Evolutionary conservation across 2,797 vertebrate species (phyloP).

Genomic region (Sebastes hubbsi): DNA sequence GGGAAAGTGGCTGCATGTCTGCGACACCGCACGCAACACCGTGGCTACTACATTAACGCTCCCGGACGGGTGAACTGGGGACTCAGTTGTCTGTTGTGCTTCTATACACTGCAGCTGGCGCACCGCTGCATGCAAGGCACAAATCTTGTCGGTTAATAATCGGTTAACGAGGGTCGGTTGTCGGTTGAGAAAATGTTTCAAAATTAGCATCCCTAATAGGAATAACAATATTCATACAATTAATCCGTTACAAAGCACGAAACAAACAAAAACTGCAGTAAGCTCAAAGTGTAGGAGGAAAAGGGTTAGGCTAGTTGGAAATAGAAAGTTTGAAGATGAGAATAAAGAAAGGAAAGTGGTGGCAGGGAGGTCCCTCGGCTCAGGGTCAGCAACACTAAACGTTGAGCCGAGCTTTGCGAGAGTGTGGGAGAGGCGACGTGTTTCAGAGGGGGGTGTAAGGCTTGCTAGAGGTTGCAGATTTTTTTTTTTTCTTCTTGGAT

Average conservation of each 20-base stretch:
- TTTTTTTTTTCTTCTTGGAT: conserved; percentile 30
- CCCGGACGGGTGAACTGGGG: too few species aligned
- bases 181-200: too few species aligned
- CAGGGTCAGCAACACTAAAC: conserved; percentile 9
- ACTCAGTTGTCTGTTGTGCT: too few species aligned
- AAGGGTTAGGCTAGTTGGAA: conserved; percentile 2
- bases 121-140: too few species aligned
- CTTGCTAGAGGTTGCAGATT: conserved; percentile 38
- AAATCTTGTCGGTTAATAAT: too few species aligned
- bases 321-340: conserved; percentile 31
- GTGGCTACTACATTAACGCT: too few species aligned
- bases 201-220: too few species aligned
- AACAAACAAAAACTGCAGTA: background rate
- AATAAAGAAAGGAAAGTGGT: conserved; percentile 3
- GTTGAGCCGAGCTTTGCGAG: conserved; percentile 11
- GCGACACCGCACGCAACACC: too few species aligned
- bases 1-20: too few species aligned
- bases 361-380: conserved; percentile 6
- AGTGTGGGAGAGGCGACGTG: conserved; percentile 38
- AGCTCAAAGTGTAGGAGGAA: conserved; percentile 25
- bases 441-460: conserved; percentile 18
- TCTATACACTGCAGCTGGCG: too few species aligned
- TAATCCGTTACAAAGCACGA: background rate
- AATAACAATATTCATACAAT: background rate
- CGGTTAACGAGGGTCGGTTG: accelerated